These are phyloP conservation scores for Rana temporaria DNA, from an alignment of 2,113 vertebrate species.

Conservation along the genomic window DNA sequence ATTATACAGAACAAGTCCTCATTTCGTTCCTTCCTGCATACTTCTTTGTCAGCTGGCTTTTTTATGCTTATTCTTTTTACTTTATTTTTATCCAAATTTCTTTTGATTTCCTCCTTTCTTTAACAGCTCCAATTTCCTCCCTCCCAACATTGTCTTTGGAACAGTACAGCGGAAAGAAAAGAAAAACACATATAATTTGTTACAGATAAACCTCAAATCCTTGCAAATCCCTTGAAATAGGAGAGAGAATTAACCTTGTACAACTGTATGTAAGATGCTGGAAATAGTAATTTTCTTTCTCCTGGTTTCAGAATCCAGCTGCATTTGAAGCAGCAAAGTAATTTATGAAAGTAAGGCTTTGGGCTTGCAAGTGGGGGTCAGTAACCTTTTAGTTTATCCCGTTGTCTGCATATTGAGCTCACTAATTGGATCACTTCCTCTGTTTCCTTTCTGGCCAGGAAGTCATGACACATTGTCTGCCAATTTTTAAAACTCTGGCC, in stretches of 20 bases:
- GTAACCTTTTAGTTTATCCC: not conserved
- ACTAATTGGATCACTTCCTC: conserved; percentile 60
- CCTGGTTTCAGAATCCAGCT: conserved; percentile 56
- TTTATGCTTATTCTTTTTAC: conserved; percentile 8
- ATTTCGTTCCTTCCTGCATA: not conserved
- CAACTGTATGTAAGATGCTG: conserved; percentile 58
- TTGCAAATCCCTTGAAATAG: conserved; percentile 58
- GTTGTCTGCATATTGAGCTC: not conserved
- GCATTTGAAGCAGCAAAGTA: conserved; percentile 58
- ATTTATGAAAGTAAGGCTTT: conserved; percentile 48
- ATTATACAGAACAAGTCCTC: not conserved
- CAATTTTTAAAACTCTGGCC: not conserved
- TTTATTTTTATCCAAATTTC: conserved; percentile 44
- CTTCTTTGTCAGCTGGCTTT: not conserved
- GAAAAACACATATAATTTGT: conserved; percentile 58
- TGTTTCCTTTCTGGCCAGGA: conserved; percentile 43
- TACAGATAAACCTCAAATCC: conserved; percentile 58
- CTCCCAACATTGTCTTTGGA: conserved; percentile 48
- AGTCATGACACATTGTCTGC: conserved; percentile 19
- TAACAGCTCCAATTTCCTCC: conserved; percentile 20
- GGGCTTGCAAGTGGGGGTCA: not conserved
- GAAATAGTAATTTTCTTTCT: conserved; percentile 59
- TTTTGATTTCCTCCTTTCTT: conserved; percentile 36
- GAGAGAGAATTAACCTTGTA: conserved; percentile 59
- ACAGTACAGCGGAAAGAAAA: conserved; percentile 42